Percentiles rank a stretch among this genome's conserved stretches.
Conservation (phyloP, 2,797 vertebrate species). For the Coregonus suidteri region DNA sequence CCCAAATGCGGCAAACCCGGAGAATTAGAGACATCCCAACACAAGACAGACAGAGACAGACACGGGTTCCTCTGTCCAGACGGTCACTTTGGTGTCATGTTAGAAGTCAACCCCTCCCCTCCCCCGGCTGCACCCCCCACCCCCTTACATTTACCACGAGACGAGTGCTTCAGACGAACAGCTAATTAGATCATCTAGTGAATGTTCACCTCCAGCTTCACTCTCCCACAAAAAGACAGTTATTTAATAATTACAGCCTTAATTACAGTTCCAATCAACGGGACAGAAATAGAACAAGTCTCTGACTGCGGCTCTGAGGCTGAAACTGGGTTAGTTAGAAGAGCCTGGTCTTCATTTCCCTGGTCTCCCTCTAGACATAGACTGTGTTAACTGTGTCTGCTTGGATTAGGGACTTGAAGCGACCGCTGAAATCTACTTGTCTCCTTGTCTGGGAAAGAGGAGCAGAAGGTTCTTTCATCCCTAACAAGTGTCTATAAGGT, state of each 20-base stretch:
- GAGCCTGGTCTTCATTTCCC: slow-evolving; percentile 31
- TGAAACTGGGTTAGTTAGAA: slow-evolving; percentile 58
- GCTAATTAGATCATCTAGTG: slow-evolving; percentile 69
- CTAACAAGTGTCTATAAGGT: slow-evolving; percentile 7
- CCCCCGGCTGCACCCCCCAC: neutral
- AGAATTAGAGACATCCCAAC: slow-evolving; percentile 32
- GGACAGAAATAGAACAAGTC: slow-evolving; percentile 48
- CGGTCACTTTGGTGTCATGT: slow-evolving; percentile 28
- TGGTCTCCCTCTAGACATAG: slow-evolving; percentile 40
- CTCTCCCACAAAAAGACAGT: slow-evolving; percentile 52
- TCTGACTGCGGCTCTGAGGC: slow-evolving; percentile 26
- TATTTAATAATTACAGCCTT: slow-evolving; percentile 66
- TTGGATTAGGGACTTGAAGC: slow-evolving; percentile 41
- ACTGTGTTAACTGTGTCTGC: slow-evolving; percentile 35
- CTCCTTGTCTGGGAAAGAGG: slow-evolving; percentile 30
- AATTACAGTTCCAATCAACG: slow-evolving; percentile 57
- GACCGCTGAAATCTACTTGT: slow-evolving; percentile 26
- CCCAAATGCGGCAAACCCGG: slow-evolving; percentile 2
- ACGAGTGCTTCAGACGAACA: slow-evolving; percentile 47
- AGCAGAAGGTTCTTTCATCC: slow-evolving; percentile 19
- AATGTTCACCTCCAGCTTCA: slow-evolving; percentile 46
- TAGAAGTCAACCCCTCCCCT: neutral
- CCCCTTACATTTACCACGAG: neutral
- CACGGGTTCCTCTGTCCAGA: slow-evolving; percentile 47
- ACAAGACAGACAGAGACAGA: slow-evolving; percentile 16